Percentiles rank a stretch among this genome's conserved stretches.
phyloP scores from a whole-genome alignment of 2,113 vertebrate genomes.

The Harpagus bidentatus region DNA sequence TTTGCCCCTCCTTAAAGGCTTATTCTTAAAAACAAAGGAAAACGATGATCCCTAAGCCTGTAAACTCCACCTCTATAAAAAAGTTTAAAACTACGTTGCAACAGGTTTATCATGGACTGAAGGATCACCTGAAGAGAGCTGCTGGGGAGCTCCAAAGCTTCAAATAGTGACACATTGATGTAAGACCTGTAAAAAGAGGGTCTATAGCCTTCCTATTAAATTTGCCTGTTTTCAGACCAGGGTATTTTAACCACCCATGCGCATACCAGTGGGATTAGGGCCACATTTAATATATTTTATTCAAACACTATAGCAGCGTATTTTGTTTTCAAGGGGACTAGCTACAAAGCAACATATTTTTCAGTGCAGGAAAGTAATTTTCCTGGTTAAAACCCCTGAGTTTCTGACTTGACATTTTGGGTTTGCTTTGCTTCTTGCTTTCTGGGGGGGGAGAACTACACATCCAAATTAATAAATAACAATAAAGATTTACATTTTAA shows the following conservation, averaged over 20 bases:
- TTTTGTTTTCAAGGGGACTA: background rate
- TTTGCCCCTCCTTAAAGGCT: background rate
- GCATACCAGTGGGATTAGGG: background rate
- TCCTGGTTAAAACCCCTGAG: background rate
- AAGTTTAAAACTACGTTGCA: background rate
- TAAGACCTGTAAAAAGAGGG: background rate
- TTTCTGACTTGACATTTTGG: background rate
- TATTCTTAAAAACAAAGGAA: background rate
- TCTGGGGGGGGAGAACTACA: background rate
- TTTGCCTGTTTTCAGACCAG: background rate
- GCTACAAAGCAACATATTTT: background rate
- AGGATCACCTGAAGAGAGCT: background rate
- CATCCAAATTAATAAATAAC: background rate
- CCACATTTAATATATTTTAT: background rate
- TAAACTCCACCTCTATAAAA: background rate
- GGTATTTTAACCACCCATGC: background rate
- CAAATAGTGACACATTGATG: background rate
- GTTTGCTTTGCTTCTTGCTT: background rate
- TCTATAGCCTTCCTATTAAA: background rate
- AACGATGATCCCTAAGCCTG: accelerated
- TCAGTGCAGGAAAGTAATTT: background rate
- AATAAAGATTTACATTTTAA: background rate
- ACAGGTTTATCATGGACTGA: background rate
- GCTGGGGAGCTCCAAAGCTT: background rate
- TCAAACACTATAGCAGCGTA: background rate